Base-by-base conservation (phyloP, 1,140 invertebrate genomes). In the Drosophila burlai region DNA sequence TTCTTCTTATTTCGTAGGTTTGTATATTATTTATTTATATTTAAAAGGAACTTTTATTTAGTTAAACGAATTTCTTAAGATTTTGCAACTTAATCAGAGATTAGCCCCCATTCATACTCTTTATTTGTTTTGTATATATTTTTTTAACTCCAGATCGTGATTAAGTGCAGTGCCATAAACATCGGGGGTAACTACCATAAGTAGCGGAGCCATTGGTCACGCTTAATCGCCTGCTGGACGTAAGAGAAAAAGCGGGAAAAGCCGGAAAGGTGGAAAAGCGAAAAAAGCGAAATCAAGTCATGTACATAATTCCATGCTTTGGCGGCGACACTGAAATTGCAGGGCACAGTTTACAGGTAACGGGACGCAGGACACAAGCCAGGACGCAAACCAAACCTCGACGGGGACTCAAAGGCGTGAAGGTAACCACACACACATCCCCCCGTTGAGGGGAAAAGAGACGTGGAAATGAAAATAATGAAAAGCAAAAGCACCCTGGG, bases 401-500 rank as follows among this genome's bases (percentile, higher is more conserved):
- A 24, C 57, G 61, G 38, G 69, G 65, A 42, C 50, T 57, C 64
- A 65, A 67, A 76, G 61, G 66, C 64, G 65, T 54, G 46, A 68
- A 68, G 69, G 66, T 34, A 77, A 49, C 54, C 52, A 62, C 54
- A 43, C 40, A 45, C 46, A 26, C 21, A 47, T 26, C 46, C 24
- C 16, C 29, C 34, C 26, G 34, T 29, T 42, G 34, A 71, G 24
- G 31, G 40, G 13, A 38, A 34, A 36, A 80, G 55, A 65, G 73
- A 75, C 84, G 73, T 75, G 75, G 73, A 80, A 81, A 85, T 86
- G 91, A 67, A 87, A 90, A 83, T 91, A 92, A 83, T 92, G 91
- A 90, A 92, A 85, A 90, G 87, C 82, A 85, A 92, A 92, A 91
- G 82, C 84, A 92, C 78, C 91, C 87, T 92, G 91, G 87, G 91